Evolutionary conservation across 2,113 vertebrate genomes (phyloP).

Genomic region (Rhinichthys klamathensis): DNA sequence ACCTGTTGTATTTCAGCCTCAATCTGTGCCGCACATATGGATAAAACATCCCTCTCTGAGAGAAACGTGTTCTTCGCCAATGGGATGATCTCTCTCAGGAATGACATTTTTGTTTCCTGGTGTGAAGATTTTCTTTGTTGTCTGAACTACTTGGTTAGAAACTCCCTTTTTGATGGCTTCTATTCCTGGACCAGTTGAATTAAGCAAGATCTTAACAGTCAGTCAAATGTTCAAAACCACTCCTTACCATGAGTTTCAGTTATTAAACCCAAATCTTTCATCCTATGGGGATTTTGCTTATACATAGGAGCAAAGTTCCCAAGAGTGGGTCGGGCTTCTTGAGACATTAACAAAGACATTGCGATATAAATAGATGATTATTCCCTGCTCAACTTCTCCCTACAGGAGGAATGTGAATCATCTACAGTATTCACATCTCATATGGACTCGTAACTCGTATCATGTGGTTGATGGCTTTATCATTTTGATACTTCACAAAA

Average conservation of each 20-base stretch:
- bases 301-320: not conserved
- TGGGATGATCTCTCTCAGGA: slow-evolving; percentile 50
- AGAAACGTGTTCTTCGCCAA: slow-evolving; percentile 49
- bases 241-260: not conserved
- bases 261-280: not conserved
- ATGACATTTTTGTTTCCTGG: slow-evolving; percentile 45
- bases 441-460: no score
- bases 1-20: slow-evolving; percentile 62
- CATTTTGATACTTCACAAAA: not conserved
- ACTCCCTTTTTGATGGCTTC: not conserved
- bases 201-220: not conserved
- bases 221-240: not conserved
- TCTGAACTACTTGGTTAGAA: not conserved
- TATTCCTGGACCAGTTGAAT: not conserved
- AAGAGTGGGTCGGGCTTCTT: no score
- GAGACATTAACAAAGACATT: not conserved
- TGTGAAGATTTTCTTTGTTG: no score
- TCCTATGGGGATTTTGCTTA: not conserved
- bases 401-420: not conserved
- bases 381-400: not conserved
- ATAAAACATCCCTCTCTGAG: slow-evolving; percentile 35
- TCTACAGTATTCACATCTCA: not conserved
- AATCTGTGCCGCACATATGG: slow-evolving; percentile 52
- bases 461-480: no score
- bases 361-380: not conserved